Evolutionary conservation across 2,888 invertebrate genomes (phyloP).

Genomic region (Cyclophora albipunctata): DNA sequence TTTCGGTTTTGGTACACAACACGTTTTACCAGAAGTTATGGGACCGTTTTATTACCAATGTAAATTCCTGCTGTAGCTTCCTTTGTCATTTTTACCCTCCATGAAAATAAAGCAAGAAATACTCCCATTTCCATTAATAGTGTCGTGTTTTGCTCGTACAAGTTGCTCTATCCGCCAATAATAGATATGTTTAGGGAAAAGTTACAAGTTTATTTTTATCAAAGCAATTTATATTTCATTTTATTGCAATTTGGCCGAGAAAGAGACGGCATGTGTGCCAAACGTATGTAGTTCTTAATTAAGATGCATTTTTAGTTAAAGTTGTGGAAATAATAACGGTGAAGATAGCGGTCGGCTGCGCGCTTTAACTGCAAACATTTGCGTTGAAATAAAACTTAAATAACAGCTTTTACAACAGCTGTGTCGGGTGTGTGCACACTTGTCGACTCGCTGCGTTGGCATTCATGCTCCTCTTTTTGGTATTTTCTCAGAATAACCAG

Average conservation of each 20-base stretch:
- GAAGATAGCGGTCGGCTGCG: slow-evolving; percentile 15
- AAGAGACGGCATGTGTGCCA: slow-evolving; percentile 6
- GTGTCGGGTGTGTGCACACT: slow-evolving; percentile 28
- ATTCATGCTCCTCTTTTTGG: slow-evolving; percentile 12
- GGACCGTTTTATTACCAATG: slow-evolving; percentile 27
- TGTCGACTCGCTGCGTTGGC: slow-evolving; percentile 27
- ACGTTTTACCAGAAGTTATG: slow-evolving; percentile 27
- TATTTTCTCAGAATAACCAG: slow-evolving; percentile 2
- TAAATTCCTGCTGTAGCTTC: slow-evolving; percentile 22
- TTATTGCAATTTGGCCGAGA: slow-evolving; percentile 3
- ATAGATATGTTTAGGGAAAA: slow-evolving; percentile 10
- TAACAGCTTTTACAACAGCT: slow-evolving; percentile 35
- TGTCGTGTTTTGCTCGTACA: slow-evolving; percentile 8
- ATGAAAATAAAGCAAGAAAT: slow-evolving; percentile 10
- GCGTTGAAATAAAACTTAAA: slow-evolving; percentile 34
- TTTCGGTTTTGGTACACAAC: slow-evolving; percentile 32
- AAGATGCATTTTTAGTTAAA: slow-evolving; percentile 9
- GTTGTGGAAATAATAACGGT: slow-evolving; percentile 10
- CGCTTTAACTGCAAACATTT: slow-evolving; percentile 15
- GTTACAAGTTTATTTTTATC: slow-evolving; percentile 11
- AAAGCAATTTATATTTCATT: slow-evolving; percentile 3
- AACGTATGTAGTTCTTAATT: slow-evolving; percentile 8
- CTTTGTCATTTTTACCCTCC: slow-evolving; percentile 14
- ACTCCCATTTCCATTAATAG: slow-evolving; percentile 12
- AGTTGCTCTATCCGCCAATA: slow-evolving; percentile 9